Evolutionary conservation across 2,888 invertebrate genomes (phyloP).

Genomic region (Pedicia rivosa): DNA sequence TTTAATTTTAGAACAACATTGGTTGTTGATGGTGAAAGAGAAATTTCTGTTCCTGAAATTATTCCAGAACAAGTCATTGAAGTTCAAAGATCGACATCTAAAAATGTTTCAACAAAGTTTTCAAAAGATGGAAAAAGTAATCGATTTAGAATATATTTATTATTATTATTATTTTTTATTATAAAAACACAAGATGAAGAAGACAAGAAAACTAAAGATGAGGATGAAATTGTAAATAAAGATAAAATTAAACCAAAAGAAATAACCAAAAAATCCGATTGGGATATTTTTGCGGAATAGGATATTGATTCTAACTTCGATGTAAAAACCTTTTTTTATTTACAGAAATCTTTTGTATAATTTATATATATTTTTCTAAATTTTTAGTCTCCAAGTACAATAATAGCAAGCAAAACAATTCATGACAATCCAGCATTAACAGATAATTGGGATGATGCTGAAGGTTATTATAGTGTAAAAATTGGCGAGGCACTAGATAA

Average conservation of each 20-base stretch:
- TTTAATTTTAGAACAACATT: too few species aligned
- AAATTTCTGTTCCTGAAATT: too few species aligned
- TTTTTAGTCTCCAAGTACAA: conserved; percentile 46
- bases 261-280: conserved; percentile 42
- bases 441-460: conserved; percentile 99
- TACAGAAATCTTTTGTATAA: conserved; percentile 3
- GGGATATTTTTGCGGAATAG: conserved; percentile 90
- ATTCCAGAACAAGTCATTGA: too few species aligned
- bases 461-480: conserved; percentile 94
- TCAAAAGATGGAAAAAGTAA: too few species aligned
- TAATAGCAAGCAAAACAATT: conserved; percentile 34
- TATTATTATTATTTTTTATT: too few species aligned
- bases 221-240: conserved; percentile 7
- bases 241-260: conserved; percentile 23
- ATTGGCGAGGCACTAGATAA: conserved; percentile 87
- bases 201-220: conserved; percentile 9
- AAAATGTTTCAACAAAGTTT: too few species aligned
- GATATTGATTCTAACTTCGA: conserved; percentile 59
- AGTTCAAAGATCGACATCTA: too few species aligned
- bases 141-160: too few species aligned
- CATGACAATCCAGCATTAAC: conserved; percentile 81
- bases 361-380: conserved; percentile 5
- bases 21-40: too few species aligned
- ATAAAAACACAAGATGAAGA: conserved; percentile 7
- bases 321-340: conserved; percentile 27